Evolutionary conservation across 2,113 vertebrate species (phyloP).

Genomic region (Tyrannus savana): DNA sequence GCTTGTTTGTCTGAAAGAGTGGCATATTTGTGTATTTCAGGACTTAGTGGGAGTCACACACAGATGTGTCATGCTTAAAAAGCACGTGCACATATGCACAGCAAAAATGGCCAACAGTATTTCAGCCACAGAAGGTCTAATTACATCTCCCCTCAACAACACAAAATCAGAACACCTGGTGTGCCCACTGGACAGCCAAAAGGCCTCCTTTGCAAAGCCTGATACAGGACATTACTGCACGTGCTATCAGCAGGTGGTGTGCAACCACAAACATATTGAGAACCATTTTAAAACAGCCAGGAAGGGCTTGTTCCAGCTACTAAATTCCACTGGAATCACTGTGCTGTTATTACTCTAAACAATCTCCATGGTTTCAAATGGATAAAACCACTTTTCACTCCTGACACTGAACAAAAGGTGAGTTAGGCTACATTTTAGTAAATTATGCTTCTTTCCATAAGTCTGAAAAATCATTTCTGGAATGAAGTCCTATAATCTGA

Average conservation of each 20-base stretch:
- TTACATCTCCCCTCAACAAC: not conserved
- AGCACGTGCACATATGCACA: fast-evolving
- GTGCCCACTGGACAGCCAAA: not conserved
- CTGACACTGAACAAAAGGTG: not conserved
- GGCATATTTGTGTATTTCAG: not conserved
- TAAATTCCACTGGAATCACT: not conserved
- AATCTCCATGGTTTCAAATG: not conserved
- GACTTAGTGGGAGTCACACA: not conserved
- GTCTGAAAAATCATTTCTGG: not conserved
- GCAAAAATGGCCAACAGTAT: not conserved
- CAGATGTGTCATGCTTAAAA: not conserved
- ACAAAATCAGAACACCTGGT: not conserved
- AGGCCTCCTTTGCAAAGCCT: not conserved
- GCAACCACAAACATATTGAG: not conserved
- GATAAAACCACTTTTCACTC: not conserved
- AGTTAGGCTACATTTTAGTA: not conserved
- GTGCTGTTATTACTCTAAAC: not conserved
- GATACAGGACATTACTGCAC: not conserved
- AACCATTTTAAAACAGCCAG: not conserved
- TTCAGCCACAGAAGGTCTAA: not conserved
- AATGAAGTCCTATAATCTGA: not conserved
- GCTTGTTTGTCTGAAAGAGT: not conserved
- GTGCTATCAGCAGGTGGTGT: not conserved
- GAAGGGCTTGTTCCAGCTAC: not conserved
- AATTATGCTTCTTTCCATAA: not conserved